Evolutionary conservation across 2,113 vertebrate species (phyloP).

Genomic region (Antidorcas marsupialis): DNA sequence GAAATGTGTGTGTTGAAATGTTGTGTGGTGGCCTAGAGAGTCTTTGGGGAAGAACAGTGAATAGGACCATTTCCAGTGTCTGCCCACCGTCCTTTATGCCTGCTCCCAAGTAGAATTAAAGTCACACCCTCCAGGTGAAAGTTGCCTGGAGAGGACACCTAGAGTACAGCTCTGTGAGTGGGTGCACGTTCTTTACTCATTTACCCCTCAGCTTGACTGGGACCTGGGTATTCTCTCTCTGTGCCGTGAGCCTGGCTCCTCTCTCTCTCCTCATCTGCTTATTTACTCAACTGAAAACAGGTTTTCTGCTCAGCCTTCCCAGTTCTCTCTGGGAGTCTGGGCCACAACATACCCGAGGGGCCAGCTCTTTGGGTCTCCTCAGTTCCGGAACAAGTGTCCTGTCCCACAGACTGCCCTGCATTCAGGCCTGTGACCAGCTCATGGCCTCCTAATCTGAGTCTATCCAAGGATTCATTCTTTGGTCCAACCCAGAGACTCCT

Average conservation of each 20-base stretch:
- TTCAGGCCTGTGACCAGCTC: neutral
- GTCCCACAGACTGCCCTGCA: neutral
- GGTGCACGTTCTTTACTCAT: neutral
- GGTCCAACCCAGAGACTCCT: neutral
- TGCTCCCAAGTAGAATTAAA: neutral
- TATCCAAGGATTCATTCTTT: neutral
- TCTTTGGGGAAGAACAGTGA: neutral
- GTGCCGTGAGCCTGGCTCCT: neutral
- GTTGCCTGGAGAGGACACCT: neutral
- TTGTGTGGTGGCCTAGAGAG: neutral
- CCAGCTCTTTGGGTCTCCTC: neutral
- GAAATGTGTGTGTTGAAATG: neutral
- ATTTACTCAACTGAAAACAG: neutral
- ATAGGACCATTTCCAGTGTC: neutral
- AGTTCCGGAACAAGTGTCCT: neutral
- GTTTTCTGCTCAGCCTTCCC: neutral
- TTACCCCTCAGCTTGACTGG: neutral
- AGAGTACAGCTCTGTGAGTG: neutral
- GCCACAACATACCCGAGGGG: neutral
- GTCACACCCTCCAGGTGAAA: neutral
- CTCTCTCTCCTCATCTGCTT: neutral
- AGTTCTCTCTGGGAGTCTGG: neutral
- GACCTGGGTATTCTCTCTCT: neutral
- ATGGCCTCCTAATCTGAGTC: neutral
- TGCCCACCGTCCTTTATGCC: neutral